Conservation (phyloP, 2,888 invertebrate genomes). For the Nysson spinosus region DNA sequence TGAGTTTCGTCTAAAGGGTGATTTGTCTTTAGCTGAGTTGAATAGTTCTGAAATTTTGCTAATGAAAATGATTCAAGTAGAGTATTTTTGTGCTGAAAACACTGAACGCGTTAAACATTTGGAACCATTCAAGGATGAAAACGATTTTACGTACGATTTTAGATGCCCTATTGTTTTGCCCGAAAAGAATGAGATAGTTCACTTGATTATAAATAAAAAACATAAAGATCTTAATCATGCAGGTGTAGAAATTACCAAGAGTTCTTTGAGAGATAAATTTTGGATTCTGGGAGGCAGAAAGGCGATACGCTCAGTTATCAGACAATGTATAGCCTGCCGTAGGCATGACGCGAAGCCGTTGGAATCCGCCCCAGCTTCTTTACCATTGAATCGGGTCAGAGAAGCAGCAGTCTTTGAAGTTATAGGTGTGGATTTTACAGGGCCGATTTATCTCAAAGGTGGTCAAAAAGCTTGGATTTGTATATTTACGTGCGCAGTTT, state of each 20-base stretch:
- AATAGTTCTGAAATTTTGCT: neutral
- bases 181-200: conserved; percentile 48
- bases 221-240: conserved; percentile 39
- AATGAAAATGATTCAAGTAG: neutral
- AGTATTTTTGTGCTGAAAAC: neutral
- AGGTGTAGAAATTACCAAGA: conserved; percentile 32
- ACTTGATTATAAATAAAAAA: conserved; percentile 22
- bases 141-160: neutral
- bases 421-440: conserved; percentile 66
- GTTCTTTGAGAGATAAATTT: conserved; percentile 25
- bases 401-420: conserved; percentile 31
- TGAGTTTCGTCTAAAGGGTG: neutral
- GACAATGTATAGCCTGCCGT: conserved; percentile 23
- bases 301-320: conserved; percentile 24
- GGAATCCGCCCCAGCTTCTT: conserved; percentile 7
- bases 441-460: conserved; percentile 64
- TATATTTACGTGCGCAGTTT: conserved; percentile 73
- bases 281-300: conserved; percentile 38
- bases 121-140: neutral
- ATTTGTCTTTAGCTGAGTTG: neutral
- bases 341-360: conserved; percentile 13
- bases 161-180: neutral
- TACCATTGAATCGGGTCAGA: conserved; percentile 22
- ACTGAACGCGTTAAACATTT: neutral
- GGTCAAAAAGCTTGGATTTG: conserved; percentile 64